These are phyloP conservation scores for Nephotettix cincticeps DNA, from an alignment of 1,140 invertebrate species.

Conservation along the genomic window DNA sequence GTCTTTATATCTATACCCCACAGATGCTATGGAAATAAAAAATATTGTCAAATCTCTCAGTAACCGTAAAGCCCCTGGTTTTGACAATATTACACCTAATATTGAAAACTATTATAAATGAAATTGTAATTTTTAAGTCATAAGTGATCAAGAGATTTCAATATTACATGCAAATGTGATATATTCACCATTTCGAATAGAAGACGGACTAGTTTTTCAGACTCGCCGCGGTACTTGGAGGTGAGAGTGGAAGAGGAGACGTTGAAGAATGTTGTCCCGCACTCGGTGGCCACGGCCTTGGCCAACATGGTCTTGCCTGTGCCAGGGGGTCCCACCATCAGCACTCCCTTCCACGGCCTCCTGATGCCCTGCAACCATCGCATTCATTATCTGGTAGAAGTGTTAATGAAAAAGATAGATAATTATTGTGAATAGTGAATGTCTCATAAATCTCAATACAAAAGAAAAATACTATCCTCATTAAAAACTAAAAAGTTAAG, in stretches of 20 bases:
- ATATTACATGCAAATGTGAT: no score
- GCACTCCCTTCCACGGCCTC: conserved; percentile 85
- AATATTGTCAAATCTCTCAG: no score
- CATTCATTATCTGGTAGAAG: neutral
- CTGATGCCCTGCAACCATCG: conserved; percentile 65
- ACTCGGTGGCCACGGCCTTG: conserved; percentile 96
- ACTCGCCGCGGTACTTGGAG: conserved; percentile 75
- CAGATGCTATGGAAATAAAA: no score
- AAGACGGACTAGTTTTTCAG: conserved; percentile 68
- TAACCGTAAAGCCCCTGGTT: no score
- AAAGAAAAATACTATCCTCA: no score
- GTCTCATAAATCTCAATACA: no score
- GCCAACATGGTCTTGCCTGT: conserved; percentile 98
- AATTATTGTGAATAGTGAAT: neutral
- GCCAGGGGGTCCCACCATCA: conserved; percentile 81
- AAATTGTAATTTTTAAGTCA: no score
- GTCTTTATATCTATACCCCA: no score
- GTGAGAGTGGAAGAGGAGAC: conserved; percentile 68
- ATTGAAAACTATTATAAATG: no score
- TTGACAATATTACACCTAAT: no score
- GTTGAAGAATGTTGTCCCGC: conserved; percentile 73
- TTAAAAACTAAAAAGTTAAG: no score
- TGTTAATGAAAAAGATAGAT: neutral
- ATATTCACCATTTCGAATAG: conserved; percentile 67
- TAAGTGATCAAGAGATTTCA: no score